Evolutionary conservation across 1,140 invertebrate species (phyloP), one percentile per base, ranked within the genome.

Genomic region (Drosophila triauraria): DNA sequence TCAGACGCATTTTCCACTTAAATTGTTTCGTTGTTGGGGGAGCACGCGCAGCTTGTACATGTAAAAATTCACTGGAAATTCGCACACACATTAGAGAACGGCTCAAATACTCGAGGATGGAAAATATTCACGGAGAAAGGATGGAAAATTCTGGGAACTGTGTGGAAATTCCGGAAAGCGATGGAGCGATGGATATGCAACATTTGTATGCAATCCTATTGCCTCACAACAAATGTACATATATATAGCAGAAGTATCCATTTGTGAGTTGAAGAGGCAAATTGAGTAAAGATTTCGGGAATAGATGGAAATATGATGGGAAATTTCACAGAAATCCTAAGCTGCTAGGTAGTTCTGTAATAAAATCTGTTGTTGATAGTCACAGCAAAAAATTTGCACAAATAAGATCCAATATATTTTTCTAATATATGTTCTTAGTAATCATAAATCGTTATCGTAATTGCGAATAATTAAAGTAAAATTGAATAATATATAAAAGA

Each of bases 181-280:
- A 42, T 23, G 5, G 56, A 23, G n/a, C 6, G 12, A 10, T 43
- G 20, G 50, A 53, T 59, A 58, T 80, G 58, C 58, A 23, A 57
- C 47, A 81, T 68, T 56, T 60, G 46, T 54, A 64, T 76, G 71
- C 78, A 76, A 65, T 67, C 71, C 68, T 48, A 50, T 17, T 47
- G 56, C 42, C 51, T 20, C 40, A 15, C 30, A 25, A 58, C 51
- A 58, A 57, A 12, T 25, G 6, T 43, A 20, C 20, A 20, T 20
- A 65, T 50, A 10, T 38, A 50, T 12, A 64, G 53, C 53, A 40
- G 35, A 64, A 64, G 27, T 32, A 64, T 68, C 46, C 60, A 65
- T 69, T 69, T 69, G 65, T 40, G 27, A 67, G 43, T 25, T 62
- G 42, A 53, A 44, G 48, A n/a, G 50, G 38, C 64, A 60, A 75